A percentile compares a stretch with the other conserved stretches of the same genome.
Conservation (phyloP, 2,113 vertebrate genomes). For the Ardeotis arabs region DNA sequence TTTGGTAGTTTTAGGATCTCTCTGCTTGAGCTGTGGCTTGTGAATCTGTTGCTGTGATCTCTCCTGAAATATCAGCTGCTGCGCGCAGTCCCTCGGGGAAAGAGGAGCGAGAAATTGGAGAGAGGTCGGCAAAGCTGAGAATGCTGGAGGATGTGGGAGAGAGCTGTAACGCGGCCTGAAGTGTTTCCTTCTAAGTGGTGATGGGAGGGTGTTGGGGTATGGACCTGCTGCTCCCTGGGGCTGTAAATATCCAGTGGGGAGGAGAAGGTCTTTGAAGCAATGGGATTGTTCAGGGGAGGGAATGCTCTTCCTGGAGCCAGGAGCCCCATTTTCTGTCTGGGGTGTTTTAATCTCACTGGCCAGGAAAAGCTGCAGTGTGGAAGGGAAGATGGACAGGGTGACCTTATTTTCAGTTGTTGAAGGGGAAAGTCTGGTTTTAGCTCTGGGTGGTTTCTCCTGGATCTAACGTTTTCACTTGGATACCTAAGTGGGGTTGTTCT, state of each 20-base stretch:
- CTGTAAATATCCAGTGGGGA: background rate
- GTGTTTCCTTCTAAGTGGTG: accelerated
- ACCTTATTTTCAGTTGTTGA: background rate
- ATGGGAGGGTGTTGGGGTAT: background rate
- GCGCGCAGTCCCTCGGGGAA: accelerated
- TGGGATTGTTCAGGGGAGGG: background rate
- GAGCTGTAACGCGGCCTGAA: background rate
- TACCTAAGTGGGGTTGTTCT: background rate
- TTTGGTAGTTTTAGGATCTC: background rate
- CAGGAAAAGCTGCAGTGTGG: background rate
- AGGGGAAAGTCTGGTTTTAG: background rate
- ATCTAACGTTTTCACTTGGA: background rate
- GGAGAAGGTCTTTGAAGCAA: background rate
- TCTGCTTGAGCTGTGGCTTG: background rate
- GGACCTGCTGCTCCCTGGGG: background rate
- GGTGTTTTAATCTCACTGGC: background rate
- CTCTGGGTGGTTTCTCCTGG: background rate
- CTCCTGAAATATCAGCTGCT: background rate
- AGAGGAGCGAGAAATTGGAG: background rate
- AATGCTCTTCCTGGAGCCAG: background rate
- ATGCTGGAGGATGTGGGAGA: background rate
- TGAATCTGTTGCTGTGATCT: background rate
- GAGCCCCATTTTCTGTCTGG: accelerated
- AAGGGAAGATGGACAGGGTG: background rate
- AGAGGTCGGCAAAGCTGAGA: background rate